Conservation (phyloP, 2,113 vertebrate species). For the Ariopsis seemanni region DNA sequence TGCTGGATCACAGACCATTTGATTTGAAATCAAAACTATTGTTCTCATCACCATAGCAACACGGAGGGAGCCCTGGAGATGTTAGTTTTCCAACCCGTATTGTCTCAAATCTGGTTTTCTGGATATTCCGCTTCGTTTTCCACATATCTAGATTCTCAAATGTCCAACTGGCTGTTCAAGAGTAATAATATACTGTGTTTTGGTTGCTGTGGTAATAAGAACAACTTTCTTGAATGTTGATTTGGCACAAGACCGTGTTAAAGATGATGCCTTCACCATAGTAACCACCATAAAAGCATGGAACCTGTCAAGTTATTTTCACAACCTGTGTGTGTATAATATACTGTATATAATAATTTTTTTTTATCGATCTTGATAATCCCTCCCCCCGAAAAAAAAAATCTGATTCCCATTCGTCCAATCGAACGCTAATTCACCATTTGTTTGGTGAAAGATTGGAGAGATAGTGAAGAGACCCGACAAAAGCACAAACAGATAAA, state of each 20-base stretch:
- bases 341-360: neutral
- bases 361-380: neutral
- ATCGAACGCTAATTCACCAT: neutral
- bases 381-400: neutral
- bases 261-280: neutral
- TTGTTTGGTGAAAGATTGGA: neutral
- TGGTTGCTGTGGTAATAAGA: neutral
- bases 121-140: neutral
- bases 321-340: neutral
- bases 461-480: neutral
- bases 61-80: neutral
- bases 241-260: neutral
- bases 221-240: neutral
- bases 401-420: neutral
- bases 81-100: neutral
- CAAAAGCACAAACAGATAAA: neutral
- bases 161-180: neutral
- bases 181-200: neutral
- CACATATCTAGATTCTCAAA: neutral
- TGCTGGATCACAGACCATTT: neutral
- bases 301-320: neutral
- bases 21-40: neutral
- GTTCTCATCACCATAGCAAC: neutral
- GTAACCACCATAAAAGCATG: neutral
- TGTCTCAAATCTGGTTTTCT: neutral